Base-by-base conservation (phyloP, 2,797 vertebrate species). In the Sebastes vulpes region DNA sequence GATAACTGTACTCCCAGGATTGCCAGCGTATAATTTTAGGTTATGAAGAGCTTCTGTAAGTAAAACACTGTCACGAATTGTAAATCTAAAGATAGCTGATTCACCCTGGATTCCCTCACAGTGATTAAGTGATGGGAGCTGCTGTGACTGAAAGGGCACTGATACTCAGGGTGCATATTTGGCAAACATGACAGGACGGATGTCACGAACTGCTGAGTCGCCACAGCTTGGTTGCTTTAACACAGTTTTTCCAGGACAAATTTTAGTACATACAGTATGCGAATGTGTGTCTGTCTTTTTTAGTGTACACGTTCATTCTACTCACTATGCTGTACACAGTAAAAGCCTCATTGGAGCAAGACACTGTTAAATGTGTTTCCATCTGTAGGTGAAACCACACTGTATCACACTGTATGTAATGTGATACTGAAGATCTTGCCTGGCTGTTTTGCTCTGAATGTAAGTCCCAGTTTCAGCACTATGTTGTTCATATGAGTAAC, bases 61-160 rank as follows among this genome's bases (percentile, higher is more conserved):
- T 67, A 31, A 66, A 52, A 53, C 4, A 35, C 10, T 59, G 29
- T 67, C 11, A 53, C 52, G 2, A 38, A 26, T 0, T 25, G 57
- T 57, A 18, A 42, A 48, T 38, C 21, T 38, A 68, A 56, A 68
- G 9, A 32, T n/a, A 11, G 25, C 6, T 20, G 14, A 26, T 23
- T 46, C 75, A 52, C 4, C 10, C 20, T 58, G 38, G 23, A 11
- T 59, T 74, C 31, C 25, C 23, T 81, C 56, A 59, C 56, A 25
- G 18, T 57, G 48, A 74, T 21, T 8, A 72, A 72, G 16, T 58
- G 26, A 65, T n/a, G 52, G 59, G 12, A 50, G 26, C 35, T 23
- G 26, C 26, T 76, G 59, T 56, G 72, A 72, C 35, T 78, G 50
- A 67, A 71, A 75, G 70, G 65, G 6, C 57, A 38, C 28, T 35